Evolutionary conservation across 1,140 invertebrate genomes (phyloP).

Genomic region (Pseudomyrmex pallidus): DNA sequence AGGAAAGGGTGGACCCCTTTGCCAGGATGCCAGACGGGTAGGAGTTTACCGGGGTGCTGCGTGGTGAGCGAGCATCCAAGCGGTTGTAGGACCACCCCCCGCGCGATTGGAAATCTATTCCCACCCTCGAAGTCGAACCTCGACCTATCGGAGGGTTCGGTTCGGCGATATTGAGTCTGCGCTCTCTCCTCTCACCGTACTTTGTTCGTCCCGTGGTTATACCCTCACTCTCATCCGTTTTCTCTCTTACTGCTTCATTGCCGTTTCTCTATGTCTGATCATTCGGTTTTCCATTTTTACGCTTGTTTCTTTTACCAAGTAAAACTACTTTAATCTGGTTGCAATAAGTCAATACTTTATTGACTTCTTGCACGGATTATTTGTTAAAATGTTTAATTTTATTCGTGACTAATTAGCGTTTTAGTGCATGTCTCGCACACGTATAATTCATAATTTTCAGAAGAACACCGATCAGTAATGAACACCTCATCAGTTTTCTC

Average conservation of each 20-base stretch:
- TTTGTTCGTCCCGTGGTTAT: slow-evolving; percentile 53
- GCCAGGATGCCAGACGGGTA: slow-evolving; percentile 67
- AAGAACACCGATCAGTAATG: background rate
- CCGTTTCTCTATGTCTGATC: slow-evolving; percentile 39
- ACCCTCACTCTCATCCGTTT: slow-evolving; percentile 35
- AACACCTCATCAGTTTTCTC: slow-evolving; percentile 1
- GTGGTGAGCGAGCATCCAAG: slow-evolving; percentile 65
- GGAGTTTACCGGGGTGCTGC: slow-evolving; percentile 68
- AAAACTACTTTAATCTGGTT: background rate
- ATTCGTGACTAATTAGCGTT: background rate
- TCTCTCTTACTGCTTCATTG: slow-evolving; percentile 16
- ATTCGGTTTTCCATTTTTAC: slow-evolving; percentile 5
- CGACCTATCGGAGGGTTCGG: slow-evolving; percentile 86
- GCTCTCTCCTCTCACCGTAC: slow-evolving; percentile 76
- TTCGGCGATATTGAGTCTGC: slow-evolving; percentile 86
- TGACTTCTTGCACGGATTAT: background rate
- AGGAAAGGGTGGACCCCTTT: slow-evolving; percentile 77
- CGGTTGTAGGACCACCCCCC: slow-evolving; percentile 81
- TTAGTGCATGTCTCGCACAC: background rate
- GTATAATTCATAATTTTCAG: background rate
- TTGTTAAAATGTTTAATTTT: background rate
- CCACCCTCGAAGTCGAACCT: slow-evolving; percentile 85
- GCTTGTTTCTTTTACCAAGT: background rate
- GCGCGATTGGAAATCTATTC: slow-evolving; percentile 86
- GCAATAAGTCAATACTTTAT: too few species aligned